Base-by-base conservation (phyloP, 2,888 invertebrate species). In the Patella ulyssiponensis region DNA sequence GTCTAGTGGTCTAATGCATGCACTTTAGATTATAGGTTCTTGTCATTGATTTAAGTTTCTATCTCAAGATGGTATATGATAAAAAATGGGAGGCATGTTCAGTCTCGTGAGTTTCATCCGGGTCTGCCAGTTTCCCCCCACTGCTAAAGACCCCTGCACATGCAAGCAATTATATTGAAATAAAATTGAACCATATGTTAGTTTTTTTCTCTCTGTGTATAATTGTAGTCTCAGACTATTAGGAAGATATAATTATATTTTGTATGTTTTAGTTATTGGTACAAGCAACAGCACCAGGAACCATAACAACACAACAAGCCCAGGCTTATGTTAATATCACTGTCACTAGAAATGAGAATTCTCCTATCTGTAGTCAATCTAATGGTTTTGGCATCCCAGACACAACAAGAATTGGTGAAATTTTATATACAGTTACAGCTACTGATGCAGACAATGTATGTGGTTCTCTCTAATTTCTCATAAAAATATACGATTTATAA, bases 271-370 rank as follows among this genome's bases (percentile, higher is more conserved):
- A 76, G 76, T 51, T 76, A 54, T 23, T 52, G 51, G 64, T 76
- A 56, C 33, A 44, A 71, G 76, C 71, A 4, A 71, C 56, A 11
- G 54, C 71, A 44, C 33, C 76, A 33, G 56, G 76, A 7, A 51
- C 58, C 9, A 80, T 88, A 14, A 23, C 71, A n/a, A 17, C 44
- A 17, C 76, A 76, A 51, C 58, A 56, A 3, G 76, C 76, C 15
- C 77, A 76, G 11, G 81, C 78, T 17, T 79, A 79, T 23, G 78
- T 81, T 3, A 20, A 56, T n/a, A 76, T 81, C 17, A 74, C 76
- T 44, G 77, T 81, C 14, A 9, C 74, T 27, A 70, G 81, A 27
- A 81, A 81, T 71, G 20, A 27, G 52, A 72, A 72, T 76, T 76
- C 78, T 4, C 76, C 76, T 2, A 17, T 76, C 54, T 76, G 71